Conservation (phyloP, 2,797 vertebrate genomes). For the Menidia menidia region DNA sequence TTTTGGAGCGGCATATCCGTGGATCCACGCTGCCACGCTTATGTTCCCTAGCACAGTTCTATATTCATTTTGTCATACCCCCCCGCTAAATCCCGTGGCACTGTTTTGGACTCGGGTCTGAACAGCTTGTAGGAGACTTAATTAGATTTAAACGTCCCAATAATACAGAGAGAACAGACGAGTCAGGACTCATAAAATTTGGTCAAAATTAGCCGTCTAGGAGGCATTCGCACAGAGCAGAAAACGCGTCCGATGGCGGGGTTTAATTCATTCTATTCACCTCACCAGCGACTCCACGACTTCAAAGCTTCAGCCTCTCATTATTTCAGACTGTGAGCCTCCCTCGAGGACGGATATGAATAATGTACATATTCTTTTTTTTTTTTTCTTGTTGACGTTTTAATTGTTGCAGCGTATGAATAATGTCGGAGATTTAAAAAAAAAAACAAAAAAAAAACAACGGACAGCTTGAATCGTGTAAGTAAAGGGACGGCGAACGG, state of each 20-base stretch:
- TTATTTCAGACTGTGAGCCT: constrained; percentile 73
- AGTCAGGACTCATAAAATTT: constrained; percentile 19
- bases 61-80: no score
- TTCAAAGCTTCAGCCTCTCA: constrained; percentile 80
- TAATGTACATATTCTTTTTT: constrained; percentile 72
- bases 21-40: constrained; percentile 28
- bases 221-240: constrained; percentile 31
- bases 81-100: constrained; percentile 1
- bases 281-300: constrained; percentile 61
- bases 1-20: constrained; percentile 24
- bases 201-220: constrained; percentile 49
- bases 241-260: constrained; percentile 60
- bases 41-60: no score
- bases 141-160: constrained; percentile 42
- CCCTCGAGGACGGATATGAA: constrained; percentile 72
- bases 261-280: constrained; percentile 77
- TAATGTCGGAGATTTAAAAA: constrained; percentile 54
- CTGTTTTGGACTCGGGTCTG: constrained; percentile 23
- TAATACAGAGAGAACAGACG: constrained; percentile 39
- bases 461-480: constrained; percentile 39
- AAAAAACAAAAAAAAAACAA: no score
- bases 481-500: constrained; percentile 24
- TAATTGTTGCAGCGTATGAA: constrained; percentile 74
- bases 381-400: constrained; percentile 73
- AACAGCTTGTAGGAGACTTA: constrained; percentile 22